Evolutionary conservation across 2,888 invertebrate genomes (phyloP).

Genomic region (Petrophora chlorosata): DNA sequence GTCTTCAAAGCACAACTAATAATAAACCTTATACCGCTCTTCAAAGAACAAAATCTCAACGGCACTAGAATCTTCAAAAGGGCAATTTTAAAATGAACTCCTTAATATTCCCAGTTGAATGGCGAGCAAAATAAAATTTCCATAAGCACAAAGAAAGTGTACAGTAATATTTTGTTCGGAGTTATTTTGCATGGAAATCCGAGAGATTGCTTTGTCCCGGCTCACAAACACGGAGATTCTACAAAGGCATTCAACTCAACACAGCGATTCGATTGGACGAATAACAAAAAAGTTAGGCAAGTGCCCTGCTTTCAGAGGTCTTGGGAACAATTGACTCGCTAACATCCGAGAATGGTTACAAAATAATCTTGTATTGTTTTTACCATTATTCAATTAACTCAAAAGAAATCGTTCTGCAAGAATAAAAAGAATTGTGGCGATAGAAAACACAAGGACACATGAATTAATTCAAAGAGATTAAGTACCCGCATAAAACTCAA

Average conservation of each 20-base stretch:
- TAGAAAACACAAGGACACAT: too few species aligned
- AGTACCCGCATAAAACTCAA: too few species aligned
- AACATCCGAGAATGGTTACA: neutral
- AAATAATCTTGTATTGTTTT: neutral
- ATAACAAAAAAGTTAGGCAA: slow-evolving; percentile 36
- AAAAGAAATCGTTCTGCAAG: too few species aligned
- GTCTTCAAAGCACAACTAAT: neutral
- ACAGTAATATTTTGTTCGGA: slow-evolving; percentile 67
- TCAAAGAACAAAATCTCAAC: slow-evolving; percentile 17
- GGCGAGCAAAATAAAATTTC: slow-evolving; percentile 57
- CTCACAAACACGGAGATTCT: slow-evolving; percentile 67
- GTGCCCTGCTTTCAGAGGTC: slow-evolving; percentile 2
- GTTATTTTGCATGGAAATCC: slow-evolving; percentile 71
- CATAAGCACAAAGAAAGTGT: slow-evolving; percentile 67
- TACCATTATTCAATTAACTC: too few species aligned
- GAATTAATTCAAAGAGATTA: too few species aligned
- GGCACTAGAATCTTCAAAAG: slow-evolving; percentile 23
- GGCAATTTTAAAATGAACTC: slow-evolving; percentile 32
- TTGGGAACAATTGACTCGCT: slow-evolving; percentile 2
- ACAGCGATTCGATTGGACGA: slow-evolving; percentile 50
- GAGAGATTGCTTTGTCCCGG: slow-evolving; percentile 70
- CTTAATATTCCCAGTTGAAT: slow-evolving; percentile 32
- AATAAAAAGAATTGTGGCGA: too few species aligned
- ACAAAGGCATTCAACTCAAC: slow-evolving; percentile 60
- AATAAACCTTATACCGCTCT: neutral